phyloP scores from a whole-genome alignment of 2,888 invertebrate genomes.

The Sphaerophoria taeniata region DNA sequence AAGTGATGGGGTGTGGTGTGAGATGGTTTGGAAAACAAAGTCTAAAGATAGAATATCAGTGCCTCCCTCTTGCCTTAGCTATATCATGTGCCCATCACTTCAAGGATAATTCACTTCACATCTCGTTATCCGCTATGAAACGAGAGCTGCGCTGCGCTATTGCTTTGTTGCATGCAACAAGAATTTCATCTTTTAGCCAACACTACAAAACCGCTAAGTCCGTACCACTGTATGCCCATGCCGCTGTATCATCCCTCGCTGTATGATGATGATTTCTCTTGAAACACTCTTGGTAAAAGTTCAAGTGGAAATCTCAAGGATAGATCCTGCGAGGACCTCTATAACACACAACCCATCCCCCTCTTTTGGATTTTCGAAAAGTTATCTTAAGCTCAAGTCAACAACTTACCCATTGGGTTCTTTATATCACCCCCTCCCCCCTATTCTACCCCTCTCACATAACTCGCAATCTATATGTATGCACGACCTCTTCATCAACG shows the following conservation, averaged over 20 bases:
- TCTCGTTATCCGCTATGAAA: conserved; percentile 8
- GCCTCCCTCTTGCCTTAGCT: conserved; percentile 30
- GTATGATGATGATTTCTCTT: conserved; percentile 39
- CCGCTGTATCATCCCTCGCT: background rate
- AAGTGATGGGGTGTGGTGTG: background rate
- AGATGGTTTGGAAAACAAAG: conserved; percentile 27
- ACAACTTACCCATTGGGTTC: conserved; percentile 54
- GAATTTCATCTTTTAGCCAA: conserved; percentile 67
- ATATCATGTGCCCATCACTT: conserved; percentile 53
- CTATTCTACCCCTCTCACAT: background rate
- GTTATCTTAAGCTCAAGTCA: conserved; percentile 69
- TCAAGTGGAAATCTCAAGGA: conserved; percentile 67
- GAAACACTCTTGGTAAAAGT: conserved; percentile 66
- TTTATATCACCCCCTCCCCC: conserved; percentile 1
- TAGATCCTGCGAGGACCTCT: background rate
- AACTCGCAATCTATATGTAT: conserved; percentile 3
- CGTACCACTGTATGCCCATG: background rate
- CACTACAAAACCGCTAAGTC: conserved; percentile 62
- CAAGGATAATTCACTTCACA: conserved; percentile 69
- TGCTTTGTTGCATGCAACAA: conserved; percentile 59
- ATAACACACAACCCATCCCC: background rate
- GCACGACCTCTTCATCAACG: conserved; percentile 54
- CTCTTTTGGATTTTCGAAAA: conserved; percentile 39
- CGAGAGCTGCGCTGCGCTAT: conserved; percentile 13
- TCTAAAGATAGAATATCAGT: conserved; percentile 53